phyloP scores from a whole-genome alignment of 2,113 vertebrate genomes.

The Hyperoodon ampullatus region DNA sequence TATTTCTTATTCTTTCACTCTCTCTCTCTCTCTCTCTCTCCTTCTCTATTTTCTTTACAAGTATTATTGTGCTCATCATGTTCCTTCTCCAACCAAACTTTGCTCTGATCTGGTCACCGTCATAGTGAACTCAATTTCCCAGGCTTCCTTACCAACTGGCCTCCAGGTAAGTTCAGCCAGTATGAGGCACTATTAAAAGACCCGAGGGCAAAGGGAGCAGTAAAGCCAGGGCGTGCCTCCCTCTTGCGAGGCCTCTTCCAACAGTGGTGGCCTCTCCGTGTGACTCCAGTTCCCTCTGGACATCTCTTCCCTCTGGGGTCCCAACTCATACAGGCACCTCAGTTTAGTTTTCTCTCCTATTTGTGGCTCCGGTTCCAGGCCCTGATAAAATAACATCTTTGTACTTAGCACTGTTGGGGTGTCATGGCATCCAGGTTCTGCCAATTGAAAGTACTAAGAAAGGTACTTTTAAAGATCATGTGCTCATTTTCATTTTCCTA shows the following conservation, averaged over 20 bases:
- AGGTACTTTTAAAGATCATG: not conserved
- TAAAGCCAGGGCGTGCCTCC: no score
- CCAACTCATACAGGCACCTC: not conserved
- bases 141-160: not conserved
- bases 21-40: not conserved
- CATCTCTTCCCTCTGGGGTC: not conserved
- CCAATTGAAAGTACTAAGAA: not conserved
- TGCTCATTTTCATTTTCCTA: not conserved
- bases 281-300: not conserved
- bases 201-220: rapidly evolving
- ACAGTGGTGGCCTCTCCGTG: not conserved
- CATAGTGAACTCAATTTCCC: not conserved
- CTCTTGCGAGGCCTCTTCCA: not conserved
- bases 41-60: not conserved
- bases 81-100: not conserved
- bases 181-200: not conserved
- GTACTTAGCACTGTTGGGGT: not conserved
- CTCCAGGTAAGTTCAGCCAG: not conserved
- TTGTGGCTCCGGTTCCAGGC: not conserved
- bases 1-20: not conserved
- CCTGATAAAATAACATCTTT: not conserved
- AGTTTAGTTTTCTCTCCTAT: not conserved
- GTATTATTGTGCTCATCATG: not conserved
- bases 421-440: not conserved
- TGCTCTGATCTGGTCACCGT: not conserved